A percentile compares a stretch with the other conserved stretches of the same genome.
phyloP scores from a whole-genome alignment of 2,797 vertebrate genomes.

The Schizopygopsis malacanthus region DNA sequence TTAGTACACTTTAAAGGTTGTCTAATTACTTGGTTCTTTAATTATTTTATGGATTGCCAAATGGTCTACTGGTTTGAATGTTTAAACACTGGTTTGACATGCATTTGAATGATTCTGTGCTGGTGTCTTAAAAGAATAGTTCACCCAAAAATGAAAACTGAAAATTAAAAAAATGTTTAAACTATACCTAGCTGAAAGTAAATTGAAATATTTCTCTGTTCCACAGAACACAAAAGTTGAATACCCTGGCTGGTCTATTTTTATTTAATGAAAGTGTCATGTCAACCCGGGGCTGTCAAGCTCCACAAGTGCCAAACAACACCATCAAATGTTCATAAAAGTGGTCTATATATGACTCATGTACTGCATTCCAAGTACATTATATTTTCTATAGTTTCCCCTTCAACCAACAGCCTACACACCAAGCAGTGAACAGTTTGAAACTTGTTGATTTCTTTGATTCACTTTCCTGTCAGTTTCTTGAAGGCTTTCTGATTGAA shows the following conservation, averaged over 20 bases:
- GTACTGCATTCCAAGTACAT: neutral
- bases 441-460: neutral
- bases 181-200: too few species aligned
- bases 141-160: neutral
- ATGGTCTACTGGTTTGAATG: neutral
- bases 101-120: neutral
- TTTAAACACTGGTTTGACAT: neutral
- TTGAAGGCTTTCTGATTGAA: slow-evolving; percentile 3
- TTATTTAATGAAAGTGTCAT: neutral
- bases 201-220: neutral
- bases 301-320: neutral
- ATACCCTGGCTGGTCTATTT: neutral
- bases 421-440: neutral
- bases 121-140: neutral
- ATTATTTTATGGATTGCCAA: neutral
- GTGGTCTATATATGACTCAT: neutral
- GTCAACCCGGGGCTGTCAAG: neutral
- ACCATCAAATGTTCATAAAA: neutral
- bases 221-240: neutral
- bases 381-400: neutral
- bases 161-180: neutral
- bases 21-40: neutral
- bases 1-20: neutral
- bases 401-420: neutral
- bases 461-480: neutral